A percentile compares a stretch with the other conserved stretches of the same genome.
phyloP scores from a whole-genome alignment of 2,113 vertebrate genomes.

The Tachuris rubrigastra region DNA sequence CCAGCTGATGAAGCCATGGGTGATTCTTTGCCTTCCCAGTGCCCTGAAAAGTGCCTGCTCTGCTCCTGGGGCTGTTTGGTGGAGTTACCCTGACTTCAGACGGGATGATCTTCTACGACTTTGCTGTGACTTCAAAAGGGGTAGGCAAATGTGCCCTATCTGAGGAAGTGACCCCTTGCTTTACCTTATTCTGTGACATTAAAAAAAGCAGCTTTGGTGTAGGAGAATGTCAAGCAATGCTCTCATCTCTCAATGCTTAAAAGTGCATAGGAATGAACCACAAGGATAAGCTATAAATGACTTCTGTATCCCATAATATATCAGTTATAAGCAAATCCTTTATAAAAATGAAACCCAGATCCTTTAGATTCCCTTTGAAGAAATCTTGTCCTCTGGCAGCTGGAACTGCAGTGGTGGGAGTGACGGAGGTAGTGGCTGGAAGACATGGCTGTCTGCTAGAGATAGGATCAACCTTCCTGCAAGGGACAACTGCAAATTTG shows the following conservation, averaged over 20 bases:
- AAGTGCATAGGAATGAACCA: neutral
- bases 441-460: constrained; percentile 43
- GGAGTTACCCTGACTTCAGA: constrained; percentile 16
- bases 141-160: constrained; percentile 19
- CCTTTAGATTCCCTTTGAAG: constrained; percentile 56
- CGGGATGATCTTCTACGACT: neutral
- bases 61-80: constrained; percentile 35
- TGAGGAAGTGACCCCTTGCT: constrained; percentile 21
- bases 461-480: constrained; percentile 49
- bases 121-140: constrained; percentile 10
- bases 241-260: neutral
- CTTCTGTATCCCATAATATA: constrained; percentile 19
- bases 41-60: neutral
- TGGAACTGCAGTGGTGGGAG: constrained; percentile 33
- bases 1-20: neutral
- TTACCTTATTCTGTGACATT: neutral
- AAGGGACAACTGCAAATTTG: constrained; percentile 39
- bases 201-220: constrained; percentile 43
- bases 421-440: constrained; percentile 47
- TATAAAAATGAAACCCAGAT: constrained; percentile 45
- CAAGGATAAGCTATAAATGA: constrained; percentile 23
- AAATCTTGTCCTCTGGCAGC: constrained; percentile 59
- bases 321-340: constrained; percentile 58
- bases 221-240: neutral
- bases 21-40: neutral